phyloP scores from a whole-genome alignment of 2,113 vertebrate species.

The Pagrus major region DNA sequence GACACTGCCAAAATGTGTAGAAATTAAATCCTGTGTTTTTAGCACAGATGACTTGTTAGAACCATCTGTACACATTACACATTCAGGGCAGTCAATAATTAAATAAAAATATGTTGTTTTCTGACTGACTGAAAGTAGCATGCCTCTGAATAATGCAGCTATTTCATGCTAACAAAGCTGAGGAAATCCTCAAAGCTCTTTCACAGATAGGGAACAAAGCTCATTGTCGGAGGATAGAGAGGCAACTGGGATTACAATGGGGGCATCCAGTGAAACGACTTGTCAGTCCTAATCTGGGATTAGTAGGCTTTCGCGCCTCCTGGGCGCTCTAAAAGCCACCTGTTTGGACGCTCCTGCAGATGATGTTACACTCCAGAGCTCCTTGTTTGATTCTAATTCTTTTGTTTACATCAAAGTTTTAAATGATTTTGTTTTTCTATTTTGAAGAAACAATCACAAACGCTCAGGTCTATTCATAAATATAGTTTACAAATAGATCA shows the following conservation, averaged over 20 bases:
- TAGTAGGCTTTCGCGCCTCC: constrained; percentile 67
- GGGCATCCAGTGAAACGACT: constrained; percentile 65
- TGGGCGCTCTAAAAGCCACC: constrained; percentile 77
- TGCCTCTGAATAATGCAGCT: constrained; percentile 77
- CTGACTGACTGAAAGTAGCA: constrained; percentile 49
- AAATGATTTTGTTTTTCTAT: background rate
- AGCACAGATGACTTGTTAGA: constrained; percentile 30
- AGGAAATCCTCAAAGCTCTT: constrained; percentile 56
- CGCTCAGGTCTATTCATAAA: background rate
- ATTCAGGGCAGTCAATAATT: constrained; percentile 78
- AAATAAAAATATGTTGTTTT: constrained; percentile 69
- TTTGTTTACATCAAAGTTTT: constrained; percentile 48
- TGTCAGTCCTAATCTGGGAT: constrained; percentile 82
- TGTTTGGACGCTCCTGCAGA: constrained; percentile 67
- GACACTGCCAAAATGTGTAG: constrained; percentile 3
- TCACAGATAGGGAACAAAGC: constrained; percentile 70
- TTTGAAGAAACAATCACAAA: background rate
- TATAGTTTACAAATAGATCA: background rate
- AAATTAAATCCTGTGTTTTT: constrained; percentile 15
- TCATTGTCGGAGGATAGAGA: constrained; percentile 72
- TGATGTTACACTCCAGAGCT: constrained; percentile 55
- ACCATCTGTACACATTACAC: constrained; percentile 71
- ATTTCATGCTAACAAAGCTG: constrained; percentile 56
- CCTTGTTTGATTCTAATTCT: constrained; percentile 43
- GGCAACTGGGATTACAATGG: constrained; percentile 74